These are phyloP conservation scores for Hylyphantes graminicola DNA, from an alignment of 1,140 invertebrate genomes.

Conservation along the genomic window DNA sequence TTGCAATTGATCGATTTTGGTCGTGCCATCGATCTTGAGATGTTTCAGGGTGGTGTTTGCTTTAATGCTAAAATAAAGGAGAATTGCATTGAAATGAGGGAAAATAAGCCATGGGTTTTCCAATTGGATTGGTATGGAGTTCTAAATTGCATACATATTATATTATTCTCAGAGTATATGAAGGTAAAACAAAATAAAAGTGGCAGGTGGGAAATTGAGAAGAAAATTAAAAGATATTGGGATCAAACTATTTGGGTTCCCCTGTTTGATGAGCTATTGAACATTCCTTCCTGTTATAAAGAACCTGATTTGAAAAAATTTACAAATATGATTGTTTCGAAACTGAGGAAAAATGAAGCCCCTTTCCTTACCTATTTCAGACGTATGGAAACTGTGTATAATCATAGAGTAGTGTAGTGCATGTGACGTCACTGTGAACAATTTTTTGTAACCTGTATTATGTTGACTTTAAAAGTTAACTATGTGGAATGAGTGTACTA, in stretches of 20 bases:
- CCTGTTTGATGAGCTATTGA: conserved; percentile 64
- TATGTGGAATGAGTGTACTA: no score
- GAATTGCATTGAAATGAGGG: conserved; percentile 88
- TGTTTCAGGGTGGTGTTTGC: conserved; percentile 81
- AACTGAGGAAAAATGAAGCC: conserved; percentile 13
- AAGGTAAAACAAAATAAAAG: conserved; percentile 77
- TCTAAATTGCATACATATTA: conserved; percentile 84
- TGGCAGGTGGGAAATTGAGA: conserved; percentile 64
- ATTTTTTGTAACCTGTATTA: no score
- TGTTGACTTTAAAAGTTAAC: no score
- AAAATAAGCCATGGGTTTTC: conserved; percentile 88
- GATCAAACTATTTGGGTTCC: conserved; percentile 61
- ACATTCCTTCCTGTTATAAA: conserved; percentile 62
- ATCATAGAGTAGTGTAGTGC: no score
- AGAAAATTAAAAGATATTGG: conserved; percentile 61
- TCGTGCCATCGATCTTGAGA: conserved; percentile 87
- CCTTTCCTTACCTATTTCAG: no score
- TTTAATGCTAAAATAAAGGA: conserved; percentile 82
- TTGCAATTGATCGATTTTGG: conserved; percentile 84
- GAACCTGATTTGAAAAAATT: conserved; percentile 57
- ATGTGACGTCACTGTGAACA: no score
- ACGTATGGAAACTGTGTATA: no score
- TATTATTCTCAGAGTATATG: conserved; percentile 90
- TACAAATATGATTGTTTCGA: neutral
- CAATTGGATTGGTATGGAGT: conserved; percentile 89